phyloP scores from a whole-genome alignment of 2,113 vertebrate genomes.

The Stegostoma tigrinum region DNA sequence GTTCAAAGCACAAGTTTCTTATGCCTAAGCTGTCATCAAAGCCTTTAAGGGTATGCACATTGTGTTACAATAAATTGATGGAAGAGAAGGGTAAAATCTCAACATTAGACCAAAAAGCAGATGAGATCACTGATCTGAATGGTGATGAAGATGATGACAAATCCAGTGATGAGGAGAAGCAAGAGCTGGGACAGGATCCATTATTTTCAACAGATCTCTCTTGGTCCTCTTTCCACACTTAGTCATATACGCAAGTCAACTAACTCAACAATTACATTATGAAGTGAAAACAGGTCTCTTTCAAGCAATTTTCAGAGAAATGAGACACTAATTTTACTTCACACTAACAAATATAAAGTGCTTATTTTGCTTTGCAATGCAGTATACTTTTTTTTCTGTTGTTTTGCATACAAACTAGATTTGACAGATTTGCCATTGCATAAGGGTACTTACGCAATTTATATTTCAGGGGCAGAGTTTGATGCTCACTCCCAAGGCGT shows the following conservation, averaged over 20 bases:
- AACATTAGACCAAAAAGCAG: not conserved
- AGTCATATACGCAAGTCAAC: conserved; percentile 42
- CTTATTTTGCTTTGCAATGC: too few relatives aligned
- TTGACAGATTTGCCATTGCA: not conserved
- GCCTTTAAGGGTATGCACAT: conserved; percentile 64
- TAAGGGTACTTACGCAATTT: not conserved
- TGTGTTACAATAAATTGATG: conserved; percentile 60
- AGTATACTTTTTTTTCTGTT: not conserved
- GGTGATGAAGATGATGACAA: conserved; percentile 62
- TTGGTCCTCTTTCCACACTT: conserved; percentile 69
- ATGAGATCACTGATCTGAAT: not conserved
- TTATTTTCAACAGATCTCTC: conserved; percentile 56
- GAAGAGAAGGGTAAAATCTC: conserved; percentile 47
- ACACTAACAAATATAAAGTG: not conserved
- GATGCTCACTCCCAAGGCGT: not conserved
- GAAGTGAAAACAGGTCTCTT: conserved; percentile 40
- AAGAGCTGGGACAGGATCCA: conserved; percentile 46
- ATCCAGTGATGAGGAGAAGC: conserved; percentile 47
- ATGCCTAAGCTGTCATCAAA: conserved; percentile 68
- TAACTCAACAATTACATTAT: conserved; percentile 30
- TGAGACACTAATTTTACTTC: conserved; percentile 32
- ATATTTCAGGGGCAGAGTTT: not conserved
- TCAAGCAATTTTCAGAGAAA: conserved; percentile 39
- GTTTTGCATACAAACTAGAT: too few relatives aligned
- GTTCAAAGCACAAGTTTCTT: conserved; percentile 67